phyloP scores from a whole-genome alignment of 1,140 invertebrate genomes.

The Drosophila grimshawi region DNA sequence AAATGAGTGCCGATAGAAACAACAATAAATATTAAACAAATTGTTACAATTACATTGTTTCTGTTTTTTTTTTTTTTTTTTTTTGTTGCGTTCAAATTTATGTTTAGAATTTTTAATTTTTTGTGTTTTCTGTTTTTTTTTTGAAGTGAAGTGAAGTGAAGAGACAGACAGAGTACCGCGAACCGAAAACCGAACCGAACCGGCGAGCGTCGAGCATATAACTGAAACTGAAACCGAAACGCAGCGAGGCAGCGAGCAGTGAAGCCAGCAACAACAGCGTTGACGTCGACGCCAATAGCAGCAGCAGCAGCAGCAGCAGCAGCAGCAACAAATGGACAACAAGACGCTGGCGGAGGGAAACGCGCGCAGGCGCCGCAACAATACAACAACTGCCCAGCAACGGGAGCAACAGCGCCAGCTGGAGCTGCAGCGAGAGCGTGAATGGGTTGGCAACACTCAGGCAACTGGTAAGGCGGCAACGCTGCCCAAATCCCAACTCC shows the following conservation, averaged over 20 bases:
- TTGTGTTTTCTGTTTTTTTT: too few relatives aligned
- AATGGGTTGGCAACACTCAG: not conserved
- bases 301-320: constrained; percentile 26
- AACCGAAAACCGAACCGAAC: constrained; percentile 57
- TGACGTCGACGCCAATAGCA: constrained; percentile 13
- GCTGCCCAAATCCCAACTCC: not conserved
- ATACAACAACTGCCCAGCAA: not conserved
- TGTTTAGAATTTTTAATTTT: constrained; percentile 38
- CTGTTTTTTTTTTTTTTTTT: constrained; percentile 2
- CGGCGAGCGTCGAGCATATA: constrained; percentile 75
- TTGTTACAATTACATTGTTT: constrained; percentile 30
- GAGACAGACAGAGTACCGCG: not conserved
- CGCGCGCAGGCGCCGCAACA: constrained; percentile 63
- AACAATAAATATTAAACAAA: constrained; percentile 20
- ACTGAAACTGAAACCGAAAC: constrained; percentile 63
- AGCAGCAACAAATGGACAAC: constrained; percentile 15
- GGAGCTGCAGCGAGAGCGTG: not conserved
- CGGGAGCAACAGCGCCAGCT: constrained; percentile 11
- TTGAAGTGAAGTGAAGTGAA: constrained; percentile 14
- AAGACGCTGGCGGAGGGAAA: constrained; percentile 20
- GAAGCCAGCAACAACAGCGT: constrained; percentile 7
- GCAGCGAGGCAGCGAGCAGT: constrained; percentile 28
- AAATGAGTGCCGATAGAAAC: constrained; percentile 10
- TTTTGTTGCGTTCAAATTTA: constrained; percentile 55
- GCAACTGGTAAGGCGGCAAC: too few relatives aligned